Evolutionary conservation across 53 echinoderm and acorn worm species (phyloP), one percentile per base, ranked within the genome.

Genomic region (Echinarachnius parma): DNA sequence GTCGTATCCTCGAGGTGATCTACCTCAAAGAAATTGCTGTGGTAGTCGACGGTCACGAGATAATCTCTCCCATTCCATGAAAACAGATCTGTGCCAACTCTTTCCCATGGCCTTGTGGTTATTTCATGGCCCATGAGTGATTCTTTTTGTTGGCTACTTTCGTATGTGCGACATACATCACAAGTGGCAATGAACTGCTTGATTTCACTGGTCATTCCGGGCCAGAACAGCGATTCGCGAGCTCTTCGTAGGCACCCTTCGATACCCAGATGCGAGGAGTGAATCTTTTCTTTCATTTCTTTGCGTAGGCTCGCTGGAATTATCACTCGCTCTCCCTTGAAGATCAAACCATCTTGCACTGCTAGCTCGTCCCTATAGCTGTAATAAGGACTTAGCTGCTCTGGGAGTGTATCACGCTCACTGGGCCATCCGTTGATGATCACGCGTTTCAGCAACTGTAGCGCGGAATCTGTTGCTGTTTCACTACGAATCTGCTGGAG

Each of bases 1-100:
- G 34, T 52, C 18, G 71, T 68, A 18, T 69, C 64, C 1, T 45
- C 0, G 8, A 82, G 62, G 18, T 44, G 48, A 21, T 86, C 86
- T 20, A 82, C 59, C 27, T 87, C 87, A 29, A 62, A 87, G 59
- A 82, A 86, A 30, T 69, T 87, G 46, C 71, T 82, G 34, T 80
- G 46, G 54, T 86, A 82, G 36, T 87, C 82, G 1, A 82, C 87
- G 4, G 78, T 61, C 4, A 82, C 57, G 1, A 86, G 26, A 46
- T 67, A 76, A 13, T 86, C 67, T 14, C 29, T 28, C 26, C 60
- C 59, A 13, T 50, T 34, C 34, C 52, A 62, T 9, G 77, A 19
- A 31, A 81, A 77, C 0, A 81, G 34, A 55, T 81, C 60, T 42
- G 69, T 39, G 14, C 42, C 77, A 0, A 86, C 80, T 55, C 48